A percentile compares a stretch with the other conserved stretches of the same genome.
phyloP scores from a whole-genome alignment of 2,113 vertebrate genomes.

The Prunella himalayana region DNA sequence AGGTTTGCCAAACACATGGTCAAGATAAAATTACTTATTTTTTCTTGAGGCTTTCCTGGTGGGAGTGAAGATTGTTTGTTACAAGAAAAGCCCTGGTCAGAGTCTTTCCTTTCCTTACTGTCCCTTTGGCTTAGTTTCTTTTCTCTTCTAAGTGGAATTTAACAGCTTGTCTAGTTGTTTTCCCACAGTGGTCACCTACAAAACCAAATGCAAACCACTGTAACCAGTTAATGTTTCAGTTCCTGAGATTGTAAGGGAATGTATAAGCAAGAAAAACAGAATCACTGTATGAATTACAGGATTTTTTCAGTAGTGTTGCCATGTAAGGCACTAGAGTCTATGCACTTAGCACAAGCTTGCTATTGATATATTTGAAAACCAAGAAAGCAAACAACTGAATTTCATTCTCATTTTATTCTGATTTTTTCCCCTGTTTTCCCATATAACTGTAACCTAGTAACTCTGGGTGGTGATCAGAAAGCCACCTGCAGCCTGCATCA shows the following conservation, averaged over 20 bases:
- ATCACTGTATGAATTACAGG: background rate
- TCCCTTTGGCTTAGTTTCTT: background rate
- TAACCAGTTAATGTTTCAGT: background rate
- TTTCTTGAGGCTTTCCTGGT: slow-evolving; percentile 29
- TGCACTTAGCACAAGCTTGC: background rate
- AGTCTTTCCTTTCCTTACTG: background rate
- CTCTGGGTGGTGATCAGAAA: background rate
- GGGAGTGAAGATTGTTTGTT: background rate
- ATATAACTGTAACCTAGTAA: background rate
- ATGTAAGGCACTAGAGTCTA: background rate
- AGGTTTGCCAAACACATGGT: slow-evolving; percentile 18
- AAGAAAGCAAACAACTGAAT: background rate
- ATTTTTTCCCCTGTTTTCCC: background rate
- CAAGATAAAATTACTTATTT: slow-evolving; percentile 44
- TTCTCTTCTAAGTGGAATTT: background rate
- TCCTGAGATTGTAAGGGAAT: background rate
- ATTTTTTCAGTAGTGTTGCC: background rate
- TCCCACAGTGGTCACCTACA: background rate
- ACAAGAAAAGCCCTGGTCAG: background rate
- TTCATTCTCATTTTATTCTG: background rate
- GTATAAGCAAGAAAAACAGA: background rate
- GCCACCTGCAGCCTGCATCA: background rate
- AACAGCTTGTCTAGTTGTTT: background rate
- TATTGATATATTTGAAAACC: background rate
- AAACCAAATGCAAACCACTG: background rate